phyloP scores from a whole-genome alignment of 2,797 vertebrate genomes.

The Cercopithecus hamlyni region DNA sequence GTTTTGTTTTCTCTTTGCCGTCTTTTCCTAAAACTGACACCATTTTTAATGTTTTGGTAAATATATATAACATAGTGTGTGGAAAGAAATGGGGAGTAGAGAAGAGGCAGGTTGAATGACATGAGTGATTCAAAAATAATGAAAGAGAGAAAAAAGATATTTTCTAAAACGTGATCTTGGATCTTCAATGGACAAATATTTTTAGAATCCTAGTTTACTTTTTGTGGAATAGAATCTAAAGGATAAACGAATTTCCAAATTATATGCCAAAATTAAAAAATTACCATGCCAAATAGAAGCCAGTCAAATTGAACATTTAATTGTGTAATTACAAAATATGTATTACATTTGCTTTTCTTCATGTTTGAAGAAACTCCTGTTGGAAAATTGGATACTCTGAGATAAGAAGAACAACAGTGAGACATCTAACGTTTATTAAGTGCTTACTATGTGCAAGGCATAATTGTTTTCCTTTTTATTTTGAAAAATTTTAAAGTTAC shows the following conservation, averaged over 20 bases:
- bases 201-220: neutral
- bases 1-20: neutral
- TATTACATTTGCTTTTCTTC: neutral
- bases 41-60: conserved; percentile 24
- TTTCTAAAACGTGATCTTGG: neutral
- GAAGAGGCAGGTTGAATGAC: neutral
- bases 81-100: neutral
- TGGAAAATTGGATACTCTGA: neutral
- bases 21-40: neutral
- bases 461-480: neutral
- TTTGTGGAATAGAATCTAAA: conserved; percentile 9
- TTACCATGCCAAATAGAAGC: neutral
- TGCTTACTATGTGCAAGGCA: neutral
- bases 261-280: neutral
- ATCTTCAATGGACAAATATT: neutral
- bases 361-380: neutral
- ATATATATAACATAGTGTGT: neutral
- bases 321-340: neutral
- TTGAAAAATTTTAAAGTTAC: neutral
- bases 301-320: neutral
- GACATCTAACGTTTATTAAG: neutral
- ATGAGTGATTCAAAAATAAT: neutral
- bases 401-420: neutral
- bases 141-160: neutral
- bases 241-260: neutral